Evolutionary conservation across 2,113 vertebrate species (phyloP), one percentile per base, ranked within the genome.

Genomic region (Lophura nycthemera): DNA sequence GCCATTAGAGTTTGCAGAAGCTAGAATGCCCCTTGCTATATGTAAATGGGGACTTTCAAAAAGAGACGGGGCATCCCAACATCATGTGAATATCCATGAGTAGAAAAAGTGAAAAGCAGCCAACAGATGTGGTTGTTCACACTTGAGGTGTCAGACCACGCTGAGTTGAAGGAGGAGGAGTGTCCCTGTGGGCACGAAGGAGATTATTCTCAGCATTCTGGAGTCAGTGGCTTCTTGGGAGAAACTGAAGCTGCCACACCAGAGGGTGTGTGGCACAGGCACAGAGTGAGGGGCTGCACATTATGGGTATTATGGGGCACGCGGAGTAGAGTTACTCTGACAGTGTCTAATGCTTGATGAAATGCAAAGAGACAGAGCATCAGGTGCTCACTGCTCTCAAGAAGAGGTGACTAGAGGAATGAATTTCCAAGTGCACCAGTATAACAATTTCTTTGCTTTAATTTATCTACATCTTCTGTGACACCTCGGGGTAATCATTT

Each of bases 391-490:
- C 16, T 79, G 29, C 22, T 88, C 54, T 66, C 40, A 48, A 50
- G 66, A 85, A 47, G 22, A 66, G 21, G 34, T 63, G 76, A 65
- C 60, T 66, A 27, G 45, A 89, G 43, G 36, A 92, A 82, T 57
- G 70, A 69, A 59, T 85, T 87, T 88, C 22, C 22, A 87, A 75
- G n/a, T 72, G 14, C 40, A 93, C 43, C 40, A 84, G 6, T 40
- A 43, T 86, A 82, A 48, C 40, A 76, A 57, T 89, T 82, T 24
- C 18, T 92, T 34, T 13, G 38, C 38, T 89, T 84, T 80, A 90
- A 94, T 96, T 91, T 89, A 88, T 83, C 86, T 84, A 59, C 79
- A 71, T 88, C 64, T 83, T 81, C 57, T 59, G 16, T 91, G 82
- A 95, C 84, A 88, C 38, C 42, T 83, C 80, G 30, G 69, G 30